Conservation (phyloP, 2,797 vertebrate genomes). For the Selene dorsalis region DNA sequence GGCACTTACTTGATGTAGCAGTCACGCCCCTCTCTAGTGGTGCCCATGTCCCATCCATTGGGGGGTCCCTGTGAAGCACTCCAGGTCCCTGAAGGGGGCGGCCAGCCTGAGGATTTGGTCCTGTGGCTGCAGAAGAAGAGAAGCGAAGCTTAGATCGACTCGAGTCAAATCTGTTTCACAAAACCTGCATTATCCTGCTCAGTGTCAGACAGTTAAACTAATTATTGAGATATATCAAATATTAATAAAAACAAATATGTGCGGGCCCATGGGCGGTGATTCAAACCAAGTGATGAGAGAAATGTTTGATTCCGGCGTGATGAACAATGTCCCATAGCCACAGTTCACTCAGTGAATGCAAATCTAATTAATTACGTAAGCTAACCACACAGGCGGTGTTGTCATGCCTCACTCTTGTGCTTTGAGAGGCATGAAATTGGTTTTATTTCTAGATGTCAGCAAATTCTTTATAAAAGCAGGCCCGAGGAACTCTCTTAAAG, state of each 20-base stretch:
- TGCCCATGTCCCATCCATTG: constrained; percentile 98
- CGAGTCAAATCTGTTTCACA: constrained; percentile 4
- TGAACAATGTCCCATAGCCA: constrained; percentile 71
- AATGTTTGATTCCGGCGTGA: constrained; percentile 59
- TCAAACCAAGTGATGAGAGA: constrained; percentile 49
- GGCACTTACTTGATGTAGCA: constrained; percentile 94
- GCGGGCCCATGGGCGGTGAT: constrained; percentile 3
- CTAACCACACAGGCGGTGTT: constrained; percentile 64
- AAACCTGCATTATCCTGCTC: not conserved
- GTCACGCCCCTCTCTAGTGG: constrained; percentile 95
- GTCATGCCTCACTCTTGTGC: constrained; percentile 76
- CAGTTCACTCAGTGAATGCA: constrained; percentile 74
- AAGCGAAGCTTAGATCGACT: not conserved
- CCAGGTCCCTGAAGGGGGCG: constrained; percentile 93
- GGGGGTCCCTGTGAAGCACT: constrained; percentile 90
- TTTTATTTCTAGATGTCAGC: constrained; percentile 79
- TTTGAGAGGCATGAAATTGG: constrained; percentile 80
- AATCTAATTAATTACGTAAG: constrained; percentile 83
- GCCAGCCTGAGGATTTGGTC: constrained; percentile 94
- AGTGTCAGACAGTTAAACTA: not conserved
- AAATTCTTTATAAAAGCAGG: constrained; percentile 60
- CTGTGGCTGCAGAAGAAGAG: constrained; percentile 87
- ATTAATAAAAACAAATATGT: constrained; percentile 23
- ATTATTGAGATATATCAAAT: constrained; percentile 34
- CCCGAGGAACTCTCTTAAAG: constrained; percentile 47